These are phyloP conservation scores for Dolichoris vasculosae DNA, from an alignment of 1,140 invertebrate genomes.

Conservation along the genomic window DNA sequence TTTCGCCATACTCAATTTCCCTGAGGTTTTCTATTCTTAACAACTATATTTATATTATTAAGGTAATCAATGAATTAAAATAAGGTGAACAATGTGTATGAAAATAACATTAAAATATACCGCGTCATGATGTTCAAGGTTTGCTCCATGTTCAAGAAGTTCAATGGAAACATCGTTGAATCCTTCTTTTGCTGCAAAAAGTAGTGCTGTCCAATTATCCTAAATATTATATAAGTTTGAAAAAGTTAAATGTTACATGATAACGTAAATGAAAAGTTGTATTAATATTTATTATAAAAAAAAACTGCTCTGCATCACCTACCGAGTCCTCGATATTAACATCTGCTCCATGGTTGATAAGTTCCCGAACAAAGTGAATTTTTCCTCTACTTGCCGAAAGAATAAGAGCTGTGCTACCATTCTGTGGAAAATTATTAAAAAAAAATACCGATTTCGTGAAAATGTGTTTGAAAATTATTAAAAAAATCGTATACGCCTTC, in stretches of 20 bases:
- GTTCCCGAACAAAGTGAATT: conserved; percentile 85
- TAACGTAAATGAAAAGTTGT: background rate
- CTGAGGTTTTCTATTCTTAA: no score
- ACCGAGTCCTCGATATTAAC: conserved; percentile 91
- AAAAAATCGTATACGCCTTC: no score
- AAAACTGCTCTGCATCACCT: conserved; percentile 57
- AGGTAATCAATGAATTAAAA: conserved; percentile 12
- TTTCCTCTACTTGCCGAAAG: conserved; percentile 88
- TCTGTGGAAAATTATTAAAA: conserved; percentile 75
- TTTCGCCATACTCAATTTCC: no score
- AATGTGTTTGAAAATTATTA: no score
- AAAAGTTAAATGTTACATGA: background rate
- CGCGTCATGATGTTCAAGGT: conserved; percentile 94
- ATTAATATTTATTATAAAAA: background rate
- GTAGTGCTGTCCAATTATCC: conserved; percentile 94
- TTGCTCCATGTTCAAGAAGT: conserved; percentile 89
- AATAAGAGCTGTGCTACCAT: conserved; percentile 94
- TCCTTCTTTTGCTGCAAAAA: conserved; percentile 93
- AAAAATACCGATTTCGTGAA: conserved; percentile 11
- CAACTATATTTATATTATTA: no score
- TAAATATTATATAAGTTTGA: conserved; percentile 59
- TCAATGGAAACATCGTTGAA: conserved; percentile 87
- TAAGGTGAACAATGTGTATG: background rate
- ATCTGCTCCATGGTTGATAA: conserved; percentile 90
- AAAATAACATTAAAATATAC: conserved; percentile 74